Base-by-base conservation (phyloP, 2,113 vertebrate species). In the Apistogramma diplotaenia region DNA sequence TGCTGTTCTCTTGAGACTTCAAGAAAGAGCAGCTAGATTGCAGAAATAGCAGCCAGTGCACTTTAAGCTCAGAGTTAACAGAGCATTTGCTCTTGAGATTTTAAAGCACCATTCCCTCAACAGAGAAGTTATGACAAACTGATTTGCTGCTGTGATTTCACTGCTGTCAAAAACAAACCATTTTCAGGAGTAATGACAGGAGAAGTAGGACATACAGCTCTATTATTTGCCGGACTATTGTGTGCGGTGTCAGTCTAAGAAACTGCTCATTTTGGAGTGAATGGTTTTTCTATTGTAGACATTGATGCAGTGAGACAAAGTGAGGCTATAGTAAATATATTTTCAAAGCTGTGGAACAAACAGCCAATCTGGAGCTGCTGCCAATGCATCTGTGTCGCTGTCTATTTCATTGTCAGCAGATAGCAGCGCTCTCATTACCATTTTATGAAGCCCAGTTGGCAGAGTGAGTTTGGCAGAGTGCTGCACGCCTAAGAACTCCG, bases 371-470 rank as follows among this genome's bases (percentile, higher is more conserved):
- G 3, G 2, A 74, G 76, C 37, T 87, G 74, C 89, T 91, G 85
- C 85, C 70, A 80, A 78, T 49, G 60, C 73, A 70, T 84, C 56
- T 83, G 72, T 35, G 76, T 75, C 83, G 70, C 83, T 62, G 10
- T 72, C 65, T 79, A 84, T 81, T 78, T 89, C 73, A 88, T 88
- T 93, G 88, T 92, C 87, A 89, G 88, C 86, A 90, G 81, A 87
- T 81, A 40, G 85, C 76, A 81, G 61, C 3, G 16, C 29, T 89
- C 89, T 91, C 88, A 92, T 93, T 91, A 89, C 46, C 84, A 83
- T 92, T 91, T 88, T 86, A 93, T 86, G 79, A 87, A 72, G 72
- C 86, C 73, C 76, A 61, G 79, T 89, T 86, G 89, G 87, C 79
- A 61, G 73, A 73, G 76, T 71, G 76, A 82, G 65, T 80, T 89